Percentiles rank a stretch among this genome's conserved stretches.
Evolutionary conservation across 2,113 vertebrate species (phyloP).

Genomic region (Peromyscus polionotus): DNA sequence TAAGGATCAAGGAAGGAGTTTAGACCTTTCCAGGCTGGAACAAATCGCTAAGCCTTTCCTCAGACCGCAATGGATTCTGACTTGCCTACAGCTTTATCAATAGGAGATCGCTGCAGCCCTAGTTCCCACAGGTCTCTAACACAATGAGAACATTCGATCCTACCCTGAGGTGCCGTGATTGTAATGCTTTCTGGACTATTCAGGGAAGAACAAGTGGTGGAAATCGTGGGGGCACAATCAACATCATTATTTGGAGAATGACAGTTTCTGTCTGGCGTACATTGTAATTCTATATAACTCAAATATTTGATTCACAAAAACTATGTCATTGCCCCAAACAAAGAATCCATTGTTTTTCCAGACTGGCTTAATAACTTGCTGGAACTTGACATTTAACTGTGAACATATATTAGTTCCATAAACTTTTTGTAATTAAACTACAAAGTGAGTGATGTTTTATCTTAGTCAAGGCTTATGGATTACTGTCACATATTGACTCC

Average conservation of each 20-base stretch:
- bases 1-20: not conserved
- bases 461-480: not conserved
- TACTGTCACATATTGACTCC: not conserved
- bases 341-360: slow-evolving; percentile 29
- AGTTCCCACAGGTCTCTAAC: not conserved
- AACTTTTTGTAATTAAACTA: not conserved
- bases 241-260: slow-evolving; percentile 9
- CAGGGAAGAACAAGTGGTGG: not conserved
- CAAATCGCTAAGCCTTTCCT: not conserved
- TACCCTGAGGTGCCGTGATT: not conserved
- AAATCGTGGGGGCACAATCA: not conserved
- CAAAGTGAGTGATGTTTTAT: not conserved
- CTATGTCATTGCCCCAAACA: not conserved
- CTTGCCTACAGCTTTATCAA: not conserved
- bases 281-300: slow-evolving; percentile 2
- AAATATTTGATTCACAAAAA: slow-evolving; percentile 55
- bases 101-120: not conserved
- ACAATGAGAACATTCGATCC: not conserved
- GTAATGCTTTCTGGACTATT: not conserved
- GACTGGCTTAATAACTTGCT: not conserved
- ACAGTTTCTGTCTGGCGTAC: not conserved
- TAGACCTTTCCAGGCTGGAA: not conserved
- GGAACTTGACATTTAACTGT: not conserved
- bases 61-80: not conserved
- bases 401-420: not conserved